These are phyloP conservation scores for Indicator indicator DNA, from an alignment of 2,113 vertebrate species.

Conservation along the genomic window DNA sequence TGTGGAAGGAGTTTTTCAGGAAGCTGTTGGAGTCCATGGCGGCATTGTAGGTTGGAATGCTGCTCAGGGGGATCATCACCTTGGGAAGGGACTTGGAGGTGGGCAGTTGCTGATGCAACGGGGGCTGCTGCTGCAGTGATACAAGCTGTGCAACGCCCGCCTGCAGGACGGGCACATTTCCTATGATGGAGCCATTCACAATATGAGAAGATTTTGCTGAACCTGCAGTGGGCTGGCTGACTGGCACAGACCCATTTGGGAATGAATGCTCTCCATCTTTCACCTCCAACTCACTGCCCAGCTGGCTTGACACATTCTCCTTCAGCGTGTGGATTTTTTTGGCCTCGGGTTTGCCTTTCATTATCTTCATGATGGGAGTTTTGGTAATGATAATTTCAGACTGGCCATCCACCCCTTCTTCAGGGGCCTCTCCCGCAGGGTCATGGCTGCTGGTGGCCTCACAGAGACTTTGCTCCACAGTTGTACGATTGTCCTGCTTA, in stretches of 20 bases:
- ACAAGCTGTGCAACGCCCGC: constrained; percentile 91
- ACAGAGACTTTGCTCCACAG: constrained; percentile 86
- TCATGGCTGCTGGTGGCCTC: constrained; percentile 58
- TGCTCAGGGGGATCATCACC: constrained; percentile 98
- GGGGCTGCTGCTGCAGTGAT: constrained; percentile 87
- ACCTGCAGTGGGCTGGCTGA: constrained; percentile 78
- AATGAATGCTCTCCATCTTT: constrained; percentile 81
- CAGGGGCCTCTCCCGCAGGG: constrained; percentile 2
- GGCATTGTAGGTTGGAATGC: constrained; percentile 94
- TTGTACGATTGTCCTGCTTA: constrained; percentile 79
- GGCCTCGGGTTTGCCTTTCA: constrained; percentile 90
- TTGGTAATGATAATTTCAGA: constrained; percentile 94
- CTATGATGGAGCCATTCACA: constrained; percentile 85
- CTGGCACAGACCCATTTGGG: constrained; percentile 79
- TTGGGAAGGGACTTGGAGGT: constrained; percentile 93
- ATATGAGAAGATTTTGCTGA: constrained; percentile 74
- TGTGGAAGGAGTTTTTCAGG: constrained; percentile 96
- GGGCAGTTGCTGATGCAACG: constrained; percentile 74
- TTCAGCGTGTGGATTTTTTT: constrained; percentile 90
- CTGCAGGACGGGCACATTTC: constrained; percentile 89
- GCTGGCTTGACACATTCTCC: constrained; percentile 75
- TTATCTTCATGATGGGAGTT: constrained; percentile 97
- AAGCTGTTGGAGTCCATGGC: constrained; percentile 98
- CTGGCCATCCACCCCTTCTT: constrained; percentile 71
- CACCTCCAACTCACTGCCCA: constrained; percentile 48